These are phyloP conservation scores for Myrmecobius fasciatus DNA, from an alignment of 2,113 vertebrate genomes.

Conservation along the genomic window DNA sequence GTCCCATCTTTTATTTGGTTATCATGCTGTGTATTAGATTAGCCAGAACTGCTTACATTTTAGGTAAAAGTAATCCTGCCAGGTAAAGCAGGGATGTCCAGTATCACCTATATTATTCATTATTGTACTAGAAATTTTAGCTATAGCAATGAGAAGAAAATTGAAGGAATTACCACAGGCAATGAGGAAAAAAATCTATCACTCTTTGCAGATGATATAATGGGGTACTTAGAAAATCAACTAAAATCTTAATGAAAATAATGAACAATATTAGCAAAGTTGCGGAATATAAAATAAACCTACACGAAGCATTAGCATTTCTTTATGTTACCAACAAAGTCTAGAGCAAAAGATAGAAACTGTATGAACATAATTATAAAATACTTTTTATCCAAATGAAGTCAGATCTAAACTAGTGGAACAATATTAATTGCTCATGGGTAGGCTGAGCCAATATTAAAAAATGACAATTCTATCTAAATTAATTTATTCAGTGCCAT, in stretches of 20 bases:
- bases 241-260: neutral
- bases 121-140: neutral
- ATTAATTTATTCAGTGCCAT: neutral
- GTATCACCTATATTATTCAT: neutral
- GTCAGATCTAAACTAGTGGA: neutral
- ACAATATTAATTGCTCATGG: neutral
- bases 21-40: neutral
- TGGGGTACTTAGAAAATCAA: neutral
- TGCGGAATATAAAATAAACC: too few species aligned
- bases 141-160: neutral
- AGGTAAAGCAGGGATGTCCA: neutral
- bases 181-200: neutral
- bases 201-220: neutral
- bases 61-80: neutral
- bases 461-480: neutral
- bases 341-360: neutral
- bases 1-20: conserved; percentile 6
- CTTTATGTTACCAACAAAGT: neutral
- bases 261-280: neutral
- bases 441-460: neutral
- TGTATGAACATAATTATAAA: neutral
- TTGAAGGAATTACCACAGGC: neutral
- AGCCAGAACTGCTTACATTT: neutral
- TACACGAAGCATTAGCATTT: neutral
- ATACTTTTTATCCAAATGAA: neutral